Evolutionary conservation across 2,888 invertebrate genomes (phyloP).

Genomic region (Noctua janthe): DNA sequence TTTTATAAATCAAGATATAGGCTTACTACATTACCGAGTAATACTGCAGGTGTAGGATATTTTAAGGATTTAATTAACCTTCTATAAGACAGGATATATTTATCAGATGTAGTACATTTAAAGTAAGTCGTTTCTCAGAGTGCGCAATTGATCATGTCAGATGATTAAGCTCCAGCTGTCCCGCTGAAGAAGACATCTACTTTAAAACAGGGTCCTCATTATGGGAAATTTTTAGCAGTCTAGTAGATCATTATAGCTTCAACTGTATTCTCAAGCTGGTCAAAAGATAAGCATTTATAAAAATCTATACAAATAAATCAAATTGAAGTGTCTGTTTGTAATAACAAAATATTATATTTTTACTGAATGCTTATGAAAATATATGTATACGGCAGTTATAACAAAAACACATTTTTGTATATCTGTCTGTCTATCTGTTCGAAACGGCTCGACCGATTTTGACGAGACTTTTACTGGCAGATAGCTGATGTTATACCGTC

Average conservation of each 20-base stretch:
- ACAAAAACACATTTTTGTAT: too few species aligned
- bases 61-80: constrained; percentile 34
- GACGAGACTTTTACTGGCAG: too few species aligned
- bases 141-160: constrained; percentile 14
- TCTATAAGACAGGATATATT: constrained; percentile 12
- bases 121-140: background rate
- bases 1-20: constrained; percentile 20
- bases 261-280: background rate
- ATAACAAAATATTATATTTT: too few species aligned
- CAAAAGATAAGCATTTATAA: background rate
- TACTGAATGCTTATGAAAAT: too few species aligned
- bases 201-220: background rate
- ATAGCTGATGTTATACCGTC: too few species aligned
- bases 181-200: background rate
- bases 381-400: too few species aligned
- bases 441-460: too few species aligned
- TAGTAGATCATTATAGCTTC: background rate
- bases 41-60: constrained; percentile 10
- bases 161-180: background rate
- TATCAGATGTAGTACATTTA: constrained; percentile 20
- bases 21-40: background rate
- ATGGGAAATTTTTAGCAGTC: background rate
- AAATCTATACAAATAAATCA: too few species aligned
- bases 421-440: too few species aligned
- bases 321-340: too few species aligned